phyloP scores from a whole-genome alignment of 2,797 vertebrate species.

The Xiphophorus birchmanni region DNA sequence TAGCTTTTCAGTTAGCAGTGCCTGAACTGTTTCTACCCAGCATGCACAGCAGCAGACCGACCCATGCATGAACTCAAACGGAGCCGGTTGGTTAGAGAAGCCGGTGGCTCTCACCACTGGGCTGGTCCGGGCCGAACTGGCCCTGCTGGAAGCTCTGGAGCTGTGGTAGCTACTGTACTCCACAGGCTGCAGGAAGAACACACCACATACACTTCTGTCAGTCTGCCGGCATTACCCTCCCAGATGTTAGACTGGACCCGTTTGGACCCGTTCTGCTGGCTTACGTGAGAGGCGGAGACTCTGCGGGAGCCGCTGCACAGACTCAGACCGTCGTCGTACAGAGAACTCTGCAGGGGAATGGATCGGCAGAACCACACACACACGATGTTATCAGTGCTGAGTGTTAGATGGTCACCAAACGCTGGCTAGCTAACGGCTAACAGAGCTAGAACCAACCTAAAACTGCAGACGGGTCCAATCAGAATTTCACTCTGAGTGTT shows the following conservation, averaged over 20 bases:
- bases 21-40: background rate
- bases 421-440: too few relatives aligned
- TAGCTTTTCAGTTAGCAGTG: too few relatives aligned
- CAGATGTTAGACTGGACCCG: background rate
- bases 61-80: background rate
- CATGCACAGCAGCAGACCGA: background rate
- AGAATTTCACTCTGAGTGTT: background rate
- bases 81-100: too few relatives aligned
- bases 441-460: constrained; percentile 60
- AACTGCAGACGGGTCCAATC: constrained; percentile 36
- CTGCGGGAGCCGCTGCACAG: constrained; percentile 63
- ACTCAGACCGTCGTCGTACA: constrained; percentile 72
- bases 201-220: background rate
- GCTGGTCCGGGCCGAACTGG: constrained; percentile 91
- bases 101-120: constrained; percentile 89
- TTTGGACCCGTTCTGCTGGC: constrained; percentile 8
- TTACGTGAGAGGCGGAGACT: constrained; percentile 60
- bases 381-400: background rate
- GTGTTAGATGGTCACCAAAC: background rate
- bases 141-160: constrained; percentile 91
- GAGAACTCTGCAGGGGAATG: constrained; percentile 57
- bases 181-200: constrained; percentile 81
- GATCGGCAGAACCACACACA: background rate
- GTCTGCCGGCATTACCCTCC: background rate
- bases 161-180: constrained; percentile 87